A percentile compares a stretch with the other conserved stretches of the same genome.
Evolutionary conservation across 1,140 invertebrate genomes (phyloP).

Genomic region (Ceratoteleas bidentatus): DNA sequence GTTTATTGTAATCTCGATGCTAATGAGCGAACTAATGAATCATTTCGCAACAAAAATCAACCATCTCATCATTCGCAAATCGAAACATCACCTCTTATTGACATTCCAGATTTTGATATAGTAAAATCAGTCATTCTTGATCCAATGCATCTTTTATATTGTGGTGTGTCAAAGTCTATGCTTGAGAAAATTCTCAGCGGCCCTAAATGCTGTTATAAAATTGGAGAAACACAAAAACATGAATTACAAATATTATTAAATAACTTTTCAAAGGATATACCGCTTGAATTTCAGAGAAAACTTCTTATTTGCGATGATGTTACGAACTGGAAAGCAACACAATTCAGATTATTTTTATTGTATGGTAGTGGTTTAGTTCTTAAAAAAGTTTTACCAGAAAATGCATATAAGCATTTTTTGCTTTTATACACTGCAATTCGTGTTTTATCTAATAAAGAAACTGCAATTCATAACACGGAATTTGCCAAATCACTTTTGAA

Average conservation of each 20-base stretch:
- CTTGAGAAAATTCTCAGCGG: slow-evolving; percentile 5
- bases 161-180: slow-evolving; percentile 43
- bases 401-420: slow-evolving; percentile 10
- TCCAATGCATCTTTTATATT: slow-evolving; percentile 53
- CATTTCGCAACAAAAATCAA: slow-evolving; percentile 51
- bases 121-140: slow-evolving; percentile 41
- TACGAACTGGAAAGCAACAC: slow-evolving; percentile 14
- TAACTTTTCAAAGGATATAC: slow-evolving; percentile 34
- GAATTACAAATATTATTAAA: slow-evolving; percentile 6
- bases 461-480: neutral
- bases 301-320: neutral
- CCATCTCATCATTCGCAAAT: slow-evolving; percentile 37
- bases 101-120: slow-evolving; percentile 45
- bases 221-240: slow-evolving; percentile 1
- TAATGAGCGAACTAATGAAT: slow-evolving; percentile 48
- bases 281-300: slow-evolving; percentile 30
- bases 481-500: neutral
- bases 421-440: slow-evolving; percentile 7
- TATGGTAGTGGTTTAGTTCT: neutral
- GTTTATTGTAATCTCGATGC: slow-evolving; percentile 23
- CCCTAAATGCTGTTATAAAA: slow-evolving; percentile 1
- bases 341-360: slow-evolving; percentile 20
- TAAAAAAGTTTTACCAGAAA: neutral
- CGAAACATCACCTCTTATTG: slow-evolving; percentile 26
- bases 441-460: slow-evolving; percentile 17